Conservation (phyloP, 2,888 invertebrate species). For the Thymelicus lineola region DNA sequence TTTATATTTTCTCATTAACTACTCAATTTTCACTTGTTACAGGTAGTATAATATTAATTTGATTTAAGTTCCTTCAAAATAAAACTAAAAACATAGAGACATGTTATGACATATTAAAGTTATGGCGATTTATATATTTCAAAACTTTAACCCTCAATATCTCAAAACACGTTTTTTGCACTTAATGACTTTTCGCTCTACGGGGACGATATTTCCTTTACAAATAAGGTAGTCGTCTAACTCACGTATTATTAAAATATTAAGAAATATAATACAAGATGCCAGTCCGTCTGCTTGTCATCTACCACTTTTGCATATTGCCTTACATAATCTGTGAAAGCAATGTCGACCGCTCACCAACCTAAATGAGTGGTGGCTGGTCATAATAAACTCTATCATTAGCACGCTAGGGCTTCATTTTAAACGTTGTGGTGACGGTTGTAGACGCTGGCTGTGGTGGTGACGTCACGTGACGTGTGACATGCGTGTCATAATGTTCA, state of each 20-base stretch:
- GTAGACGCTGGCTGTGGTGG: neutral
- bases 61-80: too few species aligned
- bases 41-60: too few species aligned
- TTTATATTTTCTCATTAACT: too few species aligned
- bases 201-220: too few species aligned
- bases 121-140: too few species aligned
- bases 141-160: too few species aligned
- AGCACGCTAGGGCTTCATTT: neutral
- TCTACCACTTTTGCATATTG: slow-evolving; percentile 13
- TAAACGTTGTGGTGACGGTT: neutral
- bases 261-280: slow-evolving; percentile 1
- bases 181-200: too few species aligned
- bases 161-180: too few species aligned
- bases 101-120: too few species aligned
- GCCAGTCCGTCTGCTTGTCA: neutral
- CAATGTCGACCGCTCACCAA: slow-evolving; percentile 7
- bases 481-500: slow-evolving; percentile 2
- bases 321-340: slow-evolving; percentile 17
- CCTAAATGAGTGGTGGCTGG: neutral
- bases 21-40: too few species aligned
- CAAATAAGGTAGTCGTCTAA: neutral
- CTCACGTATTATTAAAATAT: neutral
- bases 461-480: slow-evolving; percentile 5
- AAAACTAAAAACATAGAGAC: too few species aligned
- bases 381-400: slow-evolving; percentile 1